phyloP scores from a whole-genome alignment of 2,113 vertebrate species.

The Pontoporia blainvillei region DNA sequence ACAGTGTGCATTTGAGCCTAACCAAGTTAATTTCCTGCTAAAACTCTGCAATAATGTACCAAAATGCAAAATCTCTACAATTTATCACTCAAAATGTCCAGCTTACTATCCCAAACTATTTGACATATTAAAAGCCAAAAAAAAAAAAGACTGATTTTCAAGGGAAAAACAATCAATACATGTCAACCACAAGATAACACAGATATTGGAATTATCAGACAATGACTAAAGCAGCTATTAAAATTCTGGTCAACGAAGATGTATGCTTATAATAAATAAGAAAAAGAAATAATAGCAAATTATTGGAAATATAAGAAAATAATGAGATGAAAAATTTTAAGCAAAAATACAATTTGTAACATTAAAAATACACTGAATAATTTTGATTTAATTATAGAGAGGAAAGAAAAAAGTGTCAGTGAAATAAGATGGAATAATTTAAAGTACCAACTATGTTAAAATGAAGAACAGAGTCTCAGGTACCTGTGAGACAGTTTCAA shows the following conservation, averaged over 20 bases:
- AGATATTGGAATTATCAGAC: background rate
- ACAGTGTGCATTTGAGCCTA: background rate
- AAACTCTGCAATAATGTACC: background rate
- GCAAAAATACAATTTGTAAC: background rate
- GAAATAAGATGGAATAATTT: background rate
- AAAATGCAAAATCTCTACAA: background rate
- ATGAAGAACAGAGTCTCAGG: background rate
- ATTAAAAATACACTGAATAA: background rate
- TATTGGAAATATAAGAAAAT: background rate
- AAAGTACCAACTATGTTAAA: background rate
- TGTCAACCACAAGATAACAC: background rate
- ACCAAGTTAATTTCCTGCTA: background rate
- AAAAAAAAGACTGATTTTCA: background rate
- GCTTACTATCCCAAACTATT: background rate
- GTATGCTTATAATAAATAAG: background rate
- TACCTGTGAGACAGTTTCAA: background rate
- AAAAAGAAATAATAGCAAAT: background rate
- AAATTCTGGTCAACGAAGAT: background rate
- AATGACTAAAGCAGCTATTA: background rate
- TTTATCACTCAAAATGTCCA: background rate
- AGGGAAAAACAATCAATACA: background rate
- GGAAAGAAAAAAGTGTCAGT: background rate
- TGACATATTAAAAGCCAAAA: background rate
- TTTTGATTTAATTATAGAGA: background rate
- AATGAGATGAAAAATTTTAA: background rate